Conservation (phyloP, 2,797 vertebrate species). For the Gambelia wislizenii region DNA sequence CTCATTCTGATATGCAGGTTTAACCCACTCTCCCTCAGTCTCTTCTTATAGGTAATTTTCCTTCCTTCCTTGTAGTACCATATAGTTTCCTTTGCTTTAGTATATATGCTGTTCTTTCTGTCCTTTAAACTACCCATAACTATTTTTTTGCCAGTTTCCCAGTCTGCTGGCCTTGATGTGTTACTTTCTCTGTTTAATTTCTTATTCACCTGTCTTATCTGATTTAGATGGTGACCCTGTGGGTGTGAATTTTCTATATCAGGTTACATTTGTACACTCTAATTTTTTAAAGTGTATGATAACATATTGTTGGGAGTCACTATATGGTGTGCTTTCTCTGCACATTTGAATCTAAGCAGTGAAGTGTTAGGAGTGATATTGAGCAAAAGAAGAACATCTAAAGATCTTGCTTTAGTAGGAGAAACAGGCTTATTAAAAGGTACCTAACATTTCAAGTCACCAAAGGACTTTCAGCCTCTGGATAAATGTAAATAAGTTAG, state of each 20-base stretch:
- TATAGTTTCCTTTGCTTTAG: background rate
- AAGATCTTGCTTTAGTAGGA: background rate
- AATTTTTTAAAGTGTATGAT: background rate
- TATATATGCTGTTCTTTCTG: background rate
- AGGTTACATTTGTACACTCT: background rate
- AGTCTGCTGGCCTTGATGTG: background rate
- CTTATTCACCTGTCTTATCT: background rate
- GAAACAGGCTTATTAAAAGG: background rate
- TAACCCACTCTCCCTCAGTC: background rate
- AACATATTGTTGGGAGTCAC: background rate
- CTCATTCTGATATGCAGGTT: background rate
- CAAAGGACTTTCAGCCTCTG: background rate
- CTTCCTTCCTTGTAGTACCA: background rate
- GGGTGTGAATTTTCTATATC: background rate
- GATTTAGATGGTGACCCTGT: background rate
- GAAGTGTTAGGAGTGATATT: background rate
- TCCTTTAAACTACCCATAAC: background rate
- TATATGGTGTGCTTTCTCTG: background rate
- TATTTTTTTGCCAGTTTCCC: background rate
- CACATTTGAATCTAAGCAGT: background rate
- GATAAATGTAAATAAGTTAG: background rate
- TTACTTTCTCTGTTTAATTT: background rate
- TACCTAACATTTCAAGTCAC: background rate
- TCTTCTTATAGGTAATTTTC: background rate
- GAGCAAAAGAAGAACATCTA: background rate